These are phyloP conservation scores for Nemotelus nigrinus DNA, from an alignment of 2,888 invertebrate genomes.

Conservation along the genomic window DNA sequence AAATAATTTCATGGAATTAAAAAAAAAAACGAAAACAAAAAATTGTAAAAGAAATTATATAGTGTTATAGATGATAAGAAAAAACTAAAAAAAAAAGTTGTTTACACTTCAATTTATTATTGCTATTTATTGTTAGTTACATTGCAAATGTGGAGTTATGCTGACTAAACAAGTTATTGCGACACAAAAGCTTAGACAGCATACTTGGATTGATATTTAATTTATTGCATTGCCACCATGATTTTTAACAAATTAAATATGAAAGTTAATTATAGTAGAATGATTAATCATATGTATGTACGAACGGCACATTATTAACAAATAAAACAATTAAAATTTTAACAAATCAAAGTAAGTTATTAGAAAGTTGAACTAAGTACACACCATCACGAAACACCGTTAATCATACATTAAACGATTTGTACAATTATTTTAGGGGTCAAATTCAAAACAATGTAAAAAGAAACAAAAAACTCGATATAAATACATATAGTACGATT, in stretches of 20 bases:
- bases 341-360: too few relatives aligned
- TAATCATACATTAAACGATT: not conserved
- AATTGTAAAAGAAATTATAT: too few relatives aligned
- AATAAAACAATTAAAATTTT: too few relatives aligned
- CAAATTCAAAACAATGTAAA: not conserved
- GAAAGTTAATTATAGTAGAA: too few relatives aligned
- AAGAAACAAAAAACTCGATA: not conserved
- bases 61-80: too few relatives aligned
- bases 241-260: not conserved
- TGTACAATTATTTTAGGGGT: conserved; percentile 10
- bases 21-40: not conserved
- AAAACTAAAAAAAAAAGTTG: not conserved
- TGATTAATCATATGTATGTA: too few relatives aligned
- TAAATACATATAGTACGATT: too few relatives aligned
- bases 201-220: not conserved
- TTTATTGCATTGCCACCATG: not conserved
- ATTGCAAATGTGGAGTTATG: not conserved
- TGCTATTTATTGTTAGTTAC: conserved; percentile 29
- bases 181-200: not conserved
- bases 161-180: not conserved
- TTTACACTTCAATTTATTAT: conserved; percentile 12
- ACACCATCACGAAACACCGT: too few relatives aligned
- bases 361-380: too few relatives aligned
- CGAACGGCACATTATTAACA: too few relatives aligned
- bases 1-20: not conserved